phyloP scores from a whole-genome alignment of 2,113 vertebrate genomes.

The Pelvicachromis taeniatus region DNA sequence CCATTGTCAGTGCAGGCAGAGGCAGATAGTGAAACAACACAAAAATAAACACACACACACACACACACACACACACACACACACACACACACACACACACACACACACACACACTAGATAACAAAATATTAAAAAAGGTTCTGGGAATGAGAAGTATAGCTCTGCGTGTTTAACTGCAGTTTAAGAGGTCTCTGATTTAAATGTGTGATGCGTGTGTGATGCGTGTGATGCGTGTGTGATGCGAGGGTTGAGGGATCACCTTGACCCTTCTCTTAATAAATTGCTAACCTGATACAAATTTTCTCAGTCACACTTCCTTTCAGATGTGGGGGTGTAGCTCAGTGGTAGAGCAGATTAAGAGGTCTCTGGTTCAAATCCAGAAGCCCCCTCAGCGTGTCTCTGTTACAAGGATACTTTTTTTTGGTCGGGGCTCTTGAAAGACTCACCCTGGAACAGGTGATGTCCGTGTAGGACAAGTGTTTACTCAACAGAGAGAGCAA shows the following conservation, averaged over 20 bases:
- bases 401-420: background rate
- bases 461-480: background rate
- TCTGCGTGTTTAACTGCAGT: background rate
- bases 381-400: rapidly evolving
- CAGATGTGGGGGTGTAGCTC: constrained; percentile 71
- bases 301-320: rapidly evolving
- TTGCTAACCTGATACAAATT: rapidly evolving
- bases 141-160: background rate
- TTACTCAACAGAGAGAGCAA: background rate
- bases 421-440: background rate
- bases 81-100: background rate
- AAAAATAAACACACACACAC: background rate
- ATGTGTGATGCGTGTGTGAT: too few relatives aligned
- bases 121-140: background rate
- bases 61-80: background rate
- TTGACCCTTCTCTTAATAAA: background rate
- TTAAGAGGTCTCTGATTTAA: background rate
- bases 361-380: constrained; percentile 34
- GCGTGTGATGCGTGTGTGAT: too few relatives aligned
- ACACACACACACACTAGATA: background rate
- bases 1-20: background rate
- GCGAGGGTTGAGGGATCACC: background rate
- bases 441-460: background rate
- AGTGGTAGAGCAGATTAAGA: constrained; percentile 82
- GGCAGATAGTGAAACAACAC: background rate